A percentile compares a stretch with the other conserved stretches of the same genome.
These are phyloP conservation scores for Pseudachorutes palmiensis DNA, from an alignment of 1,140 invertebrate species.

Conservation along the genomic window DNA sequence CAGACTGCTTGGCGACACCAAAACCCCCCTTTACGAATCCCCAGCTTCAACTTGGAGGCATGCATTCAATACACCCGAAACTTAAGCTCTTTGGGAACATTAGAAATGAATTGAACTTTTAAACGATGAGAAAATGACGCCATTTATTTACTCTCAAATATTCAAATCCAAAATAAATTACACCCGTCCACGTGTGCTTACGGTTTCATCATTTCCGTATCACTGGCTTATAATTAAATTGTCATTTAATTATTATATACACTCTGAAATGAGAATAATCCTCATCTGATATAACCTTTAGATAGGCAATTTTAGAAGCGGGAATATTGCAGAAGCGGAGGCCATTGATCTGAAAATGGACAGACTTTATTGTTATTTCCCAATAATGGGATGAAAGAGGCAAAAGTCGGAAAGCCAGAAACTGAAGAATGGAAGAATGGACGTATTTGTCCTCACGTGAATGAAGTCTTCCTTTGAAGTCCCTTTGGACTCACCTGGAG, in stretches of 20 bases:
- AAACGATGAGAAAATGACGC: no score
- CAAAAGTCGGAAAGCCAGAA: background rate
- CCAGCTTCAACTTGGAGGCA: background rate
- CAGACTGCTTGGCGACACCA: conserved; percentile 12
- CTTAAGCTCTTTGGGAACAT: no score
- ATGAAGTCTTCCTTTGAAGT: conserved; percentile 5
- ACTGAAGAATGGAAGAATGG: conserved; percentile 1
- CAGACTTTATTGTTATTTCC: conserved; percentile 1
- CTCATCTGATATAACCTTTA: no score
- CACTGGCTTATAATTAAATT: no score
- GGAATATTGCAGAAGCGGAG: background rate
- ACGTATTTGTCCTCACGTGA: conserved; percentile 9
- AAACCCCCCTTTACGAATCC: background rate
- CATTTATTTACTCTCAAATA: no score
- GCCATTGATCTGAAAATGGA: conserved; percentile 6
- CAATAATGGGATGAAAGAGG: background rate
- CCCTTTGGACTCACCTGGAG: background rate
- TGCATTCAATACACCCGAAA: background rate
- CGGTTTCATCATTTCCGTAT: no score
- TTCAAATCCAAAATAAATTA: no score
- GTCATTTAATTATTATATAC: no score
- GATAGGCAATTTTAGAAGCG: no score
- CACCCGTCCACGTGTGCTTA: no score
- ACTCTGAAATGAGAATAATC: no score
- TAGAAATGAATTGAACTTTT: no score